These are phyloP conservation scores for Centruroides vittatus DNA, from an alignment of 1,140 invertebrate genomes.

Conservation along the genomic window DNA sequence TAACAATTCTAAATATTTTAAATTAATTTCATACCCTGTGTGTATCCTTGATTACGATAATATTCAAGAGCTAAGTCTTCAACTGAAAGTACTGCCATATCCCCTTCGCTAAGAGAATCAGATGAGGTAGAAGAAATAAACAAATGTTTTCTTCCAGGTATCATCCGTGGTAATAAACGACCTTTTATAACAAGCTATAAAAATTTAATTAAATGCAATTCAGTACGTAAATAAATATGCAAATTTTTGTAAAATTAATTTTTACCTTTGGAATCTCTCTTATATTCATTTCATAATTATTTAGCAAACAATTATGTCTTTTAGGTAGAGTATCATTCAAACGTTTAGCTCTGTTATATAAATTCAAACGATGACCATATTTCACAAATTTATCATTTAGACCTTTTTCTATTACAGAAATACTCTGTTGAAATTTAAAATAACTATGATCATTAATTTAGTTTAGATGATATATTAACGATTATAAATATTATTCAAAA, in stretches of 20 bases:
- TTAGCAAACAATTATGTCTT: too few relatives aligned
- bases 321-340: too few relatives aligned
- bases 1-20: too few relatives aligned
- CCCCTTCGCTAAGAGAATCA: slow-evolving; percentile 18
- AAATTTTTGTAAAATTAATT: too few relatives aligned
- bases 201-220: slow-evolving; percentile 1
- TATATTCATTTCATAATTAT: too few relatives aligned
- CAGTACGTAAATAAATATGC: not conserved
- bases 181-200: slow-evolving; percentile 13
- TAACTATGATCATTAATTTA: too few relatives aligned
- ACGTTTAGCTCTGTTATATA: slow-evolving; percentile 29
- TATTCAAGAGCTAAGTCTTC: slow-evolving; percentile 37
- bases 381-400: slow-evolving; percentile 29
- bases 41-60: slow-evolving; percentile 34
- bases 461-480: too few relatives aligned
- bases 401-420: slow-evolving; percentile 26
- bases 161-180: slow-evolving; percentile 13
- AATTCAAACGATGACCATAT: slow-evolving; percentile 28
- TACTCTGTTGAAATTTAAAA: slow-evolving; percentile 22
- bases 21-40: slow-evolving; percentile 24
- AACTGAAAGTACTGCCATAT: slow-evolving; percentile 28
- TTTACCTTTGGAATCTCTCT: too few relatives aligned
- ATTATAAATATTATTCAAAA: too few relatives aligned
- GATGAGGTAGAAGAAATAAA: slow-evolving; percentile 18
- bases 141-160: slow-evolving; percentile 22